Evolutionary conservation across 2,797 vertebrate genomes (phyloP), one percentile per base, ranked within the genome.

Genomic region (Rhinophrynus dorsalis): DNA sequence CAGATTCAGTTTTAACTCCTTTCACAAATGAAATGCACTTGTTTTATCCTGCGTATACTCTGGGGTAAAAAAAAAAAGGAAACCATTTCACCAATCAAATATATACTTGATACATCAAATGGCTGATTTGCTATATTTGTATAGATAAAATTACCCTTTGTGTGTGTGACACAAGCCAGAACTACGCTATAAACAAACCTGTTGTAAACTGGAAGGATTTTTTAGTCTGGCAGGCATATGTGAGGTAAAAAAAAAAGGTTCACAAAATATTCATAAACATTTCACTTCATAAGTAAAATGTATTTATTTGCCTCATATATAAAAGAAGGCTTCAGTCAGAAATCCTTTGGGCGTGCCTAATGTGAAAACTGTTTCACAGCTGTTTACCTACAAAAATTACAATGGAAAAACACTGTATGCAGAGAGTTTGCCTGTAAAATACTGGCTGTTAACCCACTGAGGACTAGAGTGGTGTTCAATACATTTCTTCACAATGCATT

Each of bases 171-270:
- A 60, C 27, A 59, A 73, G 66, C 69, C 61, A 66, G 69, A 66
- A 15, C 45, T 26, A 27, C 45, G 69, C 61, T 66, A 64, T 73
- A 73, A 73, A 73, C 55, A 73, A 38, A 59, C 33, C 52, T 50
- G 30, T n/a, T 44, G 44, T 35, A 42, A 50, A 35, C 59, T 66
- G 44, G 54, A 73, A 66, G 33, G 40, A 51, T 42, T 65, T 45
- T 59, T 52, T 51, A 23, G 66, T 73, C 69, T 73, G 69, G 54
- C 62, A 73, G 69, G 55, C 69, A 73, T 30, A 71, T 71, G 68
- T 63, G 68, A 71, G 54, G n/a, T n/a, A n/a, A n/a, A n/a, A 66
- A 51, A 52, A 47, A 11, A 30, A 24, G 24, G n/a, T 32, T 64
- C 6, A 35, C 42, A 65, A 58, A 57, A 58, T 58, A 65, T 72